Conservation (phyloP, 2,797 vertebrate species). For the Gouania willdenowi region DNA sequence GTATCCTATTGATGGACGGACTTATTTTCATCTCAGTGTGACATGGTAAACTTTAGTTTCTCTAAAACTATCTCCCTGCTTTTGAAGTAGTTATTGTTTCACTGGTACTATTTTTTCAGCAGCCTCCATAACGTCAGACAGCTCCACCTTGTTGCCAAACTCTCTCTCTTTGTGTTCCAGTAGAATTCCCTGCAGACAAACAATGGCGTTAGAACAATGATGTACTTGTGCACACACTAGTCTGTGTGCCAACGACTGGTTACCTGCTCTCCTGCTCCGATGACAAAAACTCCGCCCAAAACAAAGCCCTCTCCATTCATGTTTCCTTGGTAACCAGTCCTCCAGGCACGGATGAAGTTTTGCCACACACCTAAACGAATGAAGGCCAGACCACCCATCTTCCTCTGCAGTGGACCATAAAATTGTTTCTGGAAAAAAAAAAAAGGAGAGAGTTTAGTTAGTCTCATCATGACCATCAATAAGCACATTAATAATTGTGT, state of each 20-base stretch:
- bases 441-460: no score
- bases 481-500: no score
- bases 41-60: slow-evolving; percentile 1
- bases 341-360: slow-evolving; percentile 91
- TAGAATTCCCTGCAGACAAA: slow-evolving; percentile 83
- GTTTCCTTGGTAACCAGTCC: slow-evolving; percentile 87
- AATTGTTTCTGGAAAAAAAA: slow-evolving; percentile 85
- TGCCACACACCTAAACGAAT: slow-evolving; percentile 90
- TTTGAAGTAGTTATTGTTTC: slow-evolving; percentile 47
- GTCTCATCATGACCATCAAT: no score
- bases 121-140: slow-evolving; percentile 83
- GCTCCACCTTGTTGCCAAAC: slow-evolving; percentile 90
- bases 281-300: slow-evolving; percentile 91
- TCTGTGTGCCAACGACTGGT: no score
- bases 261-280: slow-evolving; percentile 93
- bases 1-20: background rate
- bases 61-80: background rate
- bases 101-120: slow-evolving; percentile 79
- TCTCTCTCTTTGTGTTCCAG: slow-evolving; percentile 94
- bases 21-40: background rate
- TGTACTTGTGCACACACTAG: no score
- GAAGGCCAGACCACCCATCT: slow-evolving; percentile 85
- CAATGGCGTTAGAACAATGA: slow-evolving; percentile 3
- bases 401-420: slow-evolving; percentile 87
- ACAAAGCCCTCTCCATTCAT: slow-evolving; percentile 91